phyloP scores from a whole-genome alignment of 64 coral and sea anemone genomes.

The Pachyseris speciosa region DNA sequence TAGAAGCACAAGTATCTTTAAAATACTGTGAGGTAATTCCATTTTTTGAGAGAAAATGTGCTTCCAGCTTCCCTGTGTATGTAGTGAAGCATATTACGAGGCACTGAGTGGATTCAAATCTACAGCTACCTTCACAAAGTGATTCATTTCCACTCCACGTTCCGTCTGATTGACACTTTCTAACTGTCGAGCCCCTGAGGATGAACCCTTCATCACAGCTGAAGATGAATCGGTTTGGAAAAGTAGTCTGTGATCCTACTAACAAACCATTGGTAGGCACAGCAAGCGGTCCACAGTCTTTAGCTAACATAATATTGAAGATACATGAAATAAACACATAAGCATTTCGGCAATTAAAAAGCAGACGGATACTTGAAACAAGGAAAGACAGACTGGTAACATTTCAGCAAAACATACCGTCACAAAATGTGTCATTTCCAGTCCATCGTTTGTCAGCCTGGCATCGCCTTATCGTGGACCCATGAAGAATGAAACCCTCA shows the following conservation, averaged over 20 bases:
- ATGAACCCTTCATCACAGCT: constrained; percentile 31
- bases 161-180: constrained; percentile 39
- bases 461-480: constrained; percentile 15
- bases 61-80: no score
- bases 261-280: not conserved
- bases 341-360: no score
- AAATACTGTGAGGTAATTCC: no score
- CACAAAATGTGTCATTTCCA: constrained; percentile 29
- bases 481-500: constrained; percentile 50
- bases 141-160: constrained; percentile 39
- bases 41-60: no score
- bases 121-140: constrained; percentile 11
- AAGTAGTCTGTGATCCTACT: not conserved
- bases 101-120: not conserved
- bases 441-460: constrained; percentile 37
- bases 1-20: no score
- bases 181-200: constrained; percentile 2
- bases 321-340: not conserved
- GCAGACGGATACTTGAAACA: not conserved
- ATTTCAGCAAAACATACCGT: no score
- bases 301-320: not conserved
- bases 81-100: no score
- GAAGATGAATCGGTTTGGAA: not conserved
- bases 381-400: not conserved
- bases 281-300: not conserved